phyloP scores from a whole-genome alignment of 2,797 vertebrate genomes.

The Phoxinus dragarum region DNA sequence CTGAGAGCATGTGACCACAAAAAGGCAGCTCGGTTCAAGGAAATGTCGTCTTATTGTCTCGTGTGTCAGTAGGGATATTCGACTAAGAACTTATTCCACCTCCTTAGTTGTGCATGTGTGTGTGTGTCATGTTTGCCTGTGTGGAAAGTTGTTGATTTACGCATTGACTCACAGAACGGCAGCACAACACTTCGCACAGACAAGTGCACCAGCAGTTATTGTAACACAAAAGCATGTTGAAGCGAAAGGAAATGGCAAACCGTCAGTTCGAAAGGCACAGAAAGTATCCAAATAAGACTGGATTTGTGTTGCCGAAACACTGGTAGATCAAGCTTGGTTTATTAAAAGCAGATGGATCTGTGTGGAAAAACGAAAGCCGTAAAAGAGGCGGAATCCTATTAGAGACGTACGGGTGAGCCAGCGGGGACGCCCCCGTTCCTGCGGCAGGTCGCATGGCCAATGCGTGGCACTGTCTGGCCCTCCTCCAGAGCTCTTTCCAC shows the following conservation, averaged over 20 bases:
- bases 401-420: neutral
- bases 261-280: neutral
- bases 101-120: constrained; percentile 22
- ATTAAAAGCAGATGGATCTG: constrained; percentile 35
- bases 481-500: constrained; percentile 67
- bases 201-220: constrained; percentile 16
- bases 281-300: neutral
- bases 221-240: neutral
- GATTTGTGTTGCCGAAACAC: neutral
- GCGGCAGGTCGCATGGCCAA: constrained; percentile 33
- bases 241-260: neutral
- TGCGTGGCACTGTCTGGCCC: constrained; percentile 55
- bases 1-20: constrained; percentile 38
- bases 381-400: constrained; percentile 30
- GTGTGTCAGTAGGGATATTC: constrained; percentile 11
- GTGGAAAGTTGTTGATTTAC: constrained; percentile 41
- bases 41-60: constrained; percentile 36
- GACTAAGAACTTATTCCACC: constrained; percentile 21
- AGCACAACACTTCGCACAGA: neutral
- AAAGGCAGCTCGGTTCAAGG: constrained; percentile 4
- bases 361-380: constrained; percentile 10
- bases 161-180: constrained; percentile 31
- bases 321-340: neutral
- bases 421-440: constrained; percentile 30
- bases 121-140: constrained; percentile 34